Base-by-base conservation (phyloP, 1,140 invertebrate genomes). In the Drosophila carrolli region DNA sequence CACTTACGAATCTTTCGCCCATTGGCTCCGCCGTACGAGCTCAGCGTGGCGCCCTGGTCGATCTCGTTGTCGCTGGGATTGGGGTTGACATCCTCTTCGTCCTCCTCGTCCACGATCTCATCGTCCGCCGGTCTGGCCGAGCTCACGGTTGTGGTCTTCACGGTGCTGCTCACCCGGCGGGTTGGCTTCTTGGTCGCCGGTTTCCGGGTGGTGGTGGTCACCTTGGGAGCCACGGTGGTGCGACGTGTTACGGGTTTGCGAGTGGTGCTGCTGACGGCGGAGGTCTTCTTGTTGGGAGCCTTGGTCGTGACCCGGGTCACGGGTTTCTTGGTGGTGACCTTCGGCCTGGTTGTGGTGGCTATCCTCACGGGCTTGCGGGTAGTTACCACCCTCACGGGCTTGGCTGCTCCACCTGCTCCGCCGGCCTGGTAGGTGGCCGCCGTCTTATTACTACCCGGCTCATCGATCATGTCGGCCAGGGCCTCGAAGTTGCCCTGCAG, bases 401-500 rank as follows among this genome's bases (percentile, higher is more conserved):
- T 88, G 0, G 57, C 60, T 1, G 53, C 70, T 37, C 92, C 91
- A 47, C 90, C 48, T 37, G 58, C 44, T 57, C 53, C 72, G 5
- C 53, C 72, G 5, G 72, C 80, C 11, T 81, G 71, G 37, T 91
- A 72, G 1, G 82, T 73, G 50, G 65, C 47, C 0, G 50, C 46
- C 0, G 91, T 93, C 23, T 90, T 91, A 55, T 93, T 93, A 0
- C 51, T 56, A 10, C 66, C 67, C n/a, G 68, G 68, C 16, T 92
- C 91, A 10, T 92, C 91, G 27, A 97, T 95, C 44, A 97, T 95
- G 70, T 97, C 96, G 70, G 96, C 96, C 11, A 97, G 84, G 54
- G 96, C 95, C 70, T 96, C 94, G 83, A 97, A 97, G 23, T 96
- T 96, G 13, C 95, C 96, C 92, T 97, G 96, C 2, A 97, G 92